Base-by-base conservation (phyloP, 2,888 invertebrate species). In the Lithophane leautieri region DNA sequence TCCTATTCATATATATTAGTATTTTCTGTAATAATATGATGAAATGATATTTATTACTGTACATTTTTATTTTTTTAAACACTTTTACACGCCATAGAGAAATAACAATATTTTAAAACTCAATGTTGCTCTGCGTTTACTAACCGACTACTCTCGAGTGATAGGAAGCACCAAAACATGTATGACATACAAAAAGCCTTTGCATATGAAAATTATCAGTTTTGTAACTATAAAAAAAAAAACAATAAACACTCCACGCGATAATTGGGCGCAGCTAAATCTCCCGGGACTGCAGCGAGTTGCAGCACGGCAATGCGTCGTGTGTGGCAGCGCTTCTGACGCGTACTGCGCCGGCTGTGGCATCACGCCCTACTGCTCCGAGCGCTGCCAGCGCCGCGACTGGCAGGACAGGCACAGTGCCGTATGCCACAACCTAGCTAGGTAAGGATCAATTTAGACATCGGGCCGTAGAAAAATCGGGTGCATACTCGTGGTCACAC, bases 351-450 rank as follows among this genome's bases (percentile, higher is more conserved):
- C 91, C 0, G 88, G 92, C 0, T 96, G 96, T 86, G 92, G 90
- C 34, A 86, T 95, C 70, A 93, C 95, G 61, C 95, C 95, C 1
- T 96, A 95, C 92, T 96, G 96, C 90, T 89, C 91, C 56, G 42
- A 71, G 68, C 62, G 47, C 0, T 96, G 96, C 86, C 96, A 96
- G 91, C 82, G 90, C 1, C 81, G 83, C 0, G 95, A 96, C 88
- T 95, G 95, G 95, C 11, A 28, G 0, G 87, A 81, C 6, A 78
- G 95, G 11, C 96, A 95, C 63, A 85, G 79, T 54, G 76, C 88
- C 14, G 93, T 94, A 4, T 95, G 95, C 80, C 95, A 95, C 63
- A 95, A 95, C 73, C 87, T 95, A 1, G 91, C 91, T 3, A 88
- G 93, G 95, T 94, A 25, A 92, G 67, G 4, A 34, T 34, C 34